Evolutionary conservation across 2,113 vertebrate genomes (phyloP), one percentile per base, ranked within the genome.

Genomic region (Pachyramphus minor): DNA sequence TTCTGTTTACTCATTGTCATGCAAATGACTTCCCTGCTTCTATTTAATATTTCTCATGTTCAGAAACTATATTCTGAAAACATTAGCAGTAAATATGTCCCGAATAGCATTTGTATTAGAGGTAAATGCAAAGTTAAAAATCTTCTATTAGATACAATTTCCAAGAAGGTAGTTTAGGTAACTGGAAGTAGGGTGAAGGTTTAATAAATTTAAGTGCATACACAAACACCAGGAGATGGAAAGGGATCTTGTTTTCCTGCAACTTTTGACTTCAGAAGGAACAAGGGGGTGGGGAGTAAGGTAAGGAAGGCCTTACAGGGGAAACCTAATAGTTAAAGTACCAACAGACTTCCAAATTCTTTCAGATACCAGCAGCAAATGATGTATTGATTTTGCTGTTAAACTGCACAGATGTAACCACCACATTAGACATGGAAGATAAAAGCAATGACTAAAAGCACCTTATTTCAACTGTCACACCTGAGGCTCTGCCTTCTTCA

Each of bases 341-440:
- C 92, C 86, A 89, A 93, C 84, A 88, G 76, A 74, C 75, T 97
- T 97, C 95, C 97, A 98, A 95, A 96, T 98, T 98, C 93, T 97
- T 98, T 96, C 74, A 97, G 96, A 95, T 98, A 97, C 85, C 6
- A 12, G 77, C 84, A 95, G 97, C 95, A 98, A 98, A 98, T 98
- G 98, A 98, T 97, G 87, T 98, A 98, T 98, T 93, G 98, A 98
- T 98, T 98, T 98, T 97, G 84, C 96, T 98, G 98, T 98, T 98
- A 98, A 98, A 98, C 92, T 97, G 96, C 97, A 97, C 96, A 98
- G 97, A 98, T 98, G 97, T 98, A 98, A 98, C 98, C 97, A 98
- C 97, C 97, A 98, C 97, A 98, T 98, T 98, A 98, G 98, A 97
- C 97, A 98, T 97, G 96, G 98, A 97, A 98, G 97, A 98, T 98